Base-by-base conservation (phyloP, 1,140 invertebrate species). In the Andricus grossulariae region DNA sequence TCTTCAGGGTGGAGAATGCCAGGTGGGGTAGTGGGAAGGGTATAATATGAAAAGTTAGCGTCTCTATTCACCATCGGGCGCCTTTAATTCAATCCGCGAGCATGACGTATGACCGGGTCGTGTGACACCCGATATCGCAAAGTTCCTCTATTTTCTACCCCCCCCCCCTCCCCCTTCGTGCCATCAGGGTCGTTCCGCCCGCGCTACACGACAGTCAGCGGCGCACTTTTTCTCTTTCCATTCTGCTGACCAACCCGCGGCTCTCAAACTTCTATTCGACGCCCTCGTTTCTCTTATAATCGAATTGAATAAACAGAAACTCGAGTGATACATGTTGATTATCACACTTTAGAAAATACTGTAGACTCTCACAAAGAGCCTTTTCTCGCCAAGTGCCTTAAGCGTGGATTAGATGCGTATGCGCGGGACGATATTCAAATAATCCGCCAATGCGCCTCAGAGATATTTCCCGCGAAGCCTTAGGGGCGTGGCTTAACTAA, bases 41-140 rank as follows among this genome's bases (percentile, higher is more conserved):
- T 82, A 85, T 87, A 87, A 88, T 88, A 87, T 85, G 85, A 87
- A 87, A 88, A 88, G 86, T 88, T 88, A 80, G 81, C 80, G 76
- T 87, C 82, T 87, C 84, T 82, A 84, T 86, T 76, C 82, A 71
- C 72, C 82, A 81, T 77, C 84, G 79, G 80, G 78, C 80, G 82
- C 78, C 83, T 88, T 87, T 88, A 87, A 87, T 88, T 88, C 87
- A 88, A 88, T 88, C 82, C 83, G 78, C 55, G 79, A 81, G 80
- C 79, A 86, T 87, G 87, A 88, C 83, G 84, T 86, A 88, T 87
- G 84, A 84, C 82, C 80, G 21, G 79, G 50, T 74, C 87, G 87
- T 85, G 83, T 86, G 85, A 89, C 85, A 85, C 80, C 79, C 81
- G 82, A 87, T 85, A 87, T 85, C 81, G 75, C 80, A 82, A 85